Percentiles rank a stretch among this genome's conserved stretches.
Evolutionary conservation across 1,140 invertebrate genomes (phyloP).

Genomic region (Zophobas atratus): DNA sequence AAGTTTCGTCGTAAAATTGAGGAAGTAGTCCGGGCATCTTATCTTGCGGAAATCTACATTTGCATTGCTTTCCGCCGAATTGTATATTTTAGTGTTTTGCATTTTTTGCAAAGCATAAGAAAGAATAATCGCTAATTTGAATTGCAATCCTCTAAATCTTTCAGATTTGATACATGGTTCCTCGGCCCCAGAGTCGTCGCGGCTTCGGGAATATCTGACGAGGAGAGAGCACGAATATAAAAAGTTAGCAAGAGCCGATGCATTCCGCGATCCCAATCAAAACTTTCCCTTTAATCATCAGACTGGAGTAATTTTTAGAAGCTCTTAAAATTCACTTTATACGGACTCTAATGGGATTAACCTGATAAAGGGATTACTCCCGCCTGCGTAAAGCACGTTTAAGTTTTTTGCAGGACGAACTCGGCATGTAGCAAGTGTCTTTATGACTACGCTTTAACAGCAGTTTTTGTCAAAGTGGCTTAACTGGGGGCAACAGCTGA

Average conservation of each 20-base stretch:
- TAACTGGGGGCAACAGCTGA: too few relatives aligned
- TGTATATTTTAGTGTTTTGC: conserved; percentile 57
- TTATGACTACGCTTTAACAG: too few relatives aligned
- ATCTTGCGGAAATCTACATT: conserved; percentile 52
- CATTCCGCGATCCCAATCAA: conserved; percentile 54
- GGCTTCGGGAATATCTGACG: conserved; percentile 3
- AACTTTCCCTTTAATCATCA: conserved; percentile 54
- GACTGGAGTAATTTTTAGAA: conserved; percentile 55
- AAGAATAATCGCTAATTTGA: conserved; percentile 64
- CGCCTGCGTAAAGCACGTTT: conserved; percentile 45
- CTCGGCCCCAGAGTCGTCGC: conserved; percentile 15
- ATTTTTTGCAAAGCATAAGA: conserved; percentile 52
- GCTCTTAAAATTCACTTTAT: conserved; percentile 57
- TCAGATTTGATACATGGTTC: conserved; percentile 64
- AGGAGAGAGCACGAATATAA: conserved; percentile 13
- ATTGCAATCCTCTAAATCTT: conserved; percentile 64
- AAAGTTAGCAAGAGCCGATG: conserved; percentile 35
- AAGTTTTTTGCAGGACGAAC: background rate
- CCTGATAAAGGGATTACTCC: conserved; percentile 56
- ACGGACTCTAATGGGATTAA: conserved; percentile 54
- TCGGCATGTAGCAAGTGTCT: too few relatives aligned
- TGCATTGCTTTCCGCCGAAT: conserved; percentile 54
- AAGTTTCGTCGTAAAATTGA: conserved; percentile 40
- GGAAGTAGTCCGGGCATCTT: conserved; percentile 25
- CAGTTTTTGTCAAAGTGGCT: too few relatives aligned